These are phyloP conservation scores for Terrapene triunguis DNA, from an alignment of 2,113 vertebrate genomes.

Conservation along the genomic window DNA sequence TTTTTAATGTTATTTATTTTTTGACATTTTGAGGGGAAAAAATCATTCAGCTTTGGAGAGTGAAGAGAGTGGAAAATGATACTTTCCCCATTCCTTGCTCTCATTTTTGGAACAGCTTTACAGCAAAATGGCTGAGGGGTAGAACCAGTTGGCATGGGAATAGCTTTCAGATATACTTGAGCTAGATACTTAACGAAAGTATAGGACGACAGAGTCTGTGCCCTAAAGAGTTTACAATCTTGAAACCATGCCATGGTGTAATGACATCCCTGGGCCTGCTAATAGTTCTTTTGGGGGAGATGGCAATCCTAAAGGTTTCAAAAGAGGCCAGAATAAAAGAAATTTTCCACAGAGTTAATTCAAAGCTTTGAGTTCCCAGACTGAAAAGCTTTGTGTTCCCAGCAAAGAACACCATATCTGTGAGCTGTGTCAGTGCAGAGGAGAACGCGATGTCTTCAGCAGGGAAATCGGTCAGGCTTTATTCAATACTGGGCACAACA, in stretches of 20 bases:
- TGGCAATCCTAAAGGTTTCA: not conserved
- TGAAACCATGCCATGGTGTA: rapidly evolving
- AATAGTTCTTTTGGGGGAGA: rapidly evolving
- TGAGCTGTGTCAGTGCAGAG: not conserved
- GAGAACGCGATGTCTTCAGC: not conserved
- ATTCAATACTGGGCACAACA: not conserved
- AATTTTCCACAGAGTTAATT: not conserved
- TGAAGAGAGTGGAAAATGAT: rapidly evolving
- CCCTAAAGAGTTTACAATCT: not conserved
- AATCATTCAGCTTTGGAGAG: not conserved
- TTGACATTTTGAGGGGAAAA: constrained; percentile 6
- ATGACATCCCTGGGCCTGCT: not conserved
- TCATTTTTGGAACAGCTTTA: not conserved
- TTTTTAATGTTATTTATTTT: not conserved
- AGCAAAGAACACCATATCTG: not conserved
- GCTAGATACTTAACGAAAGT: not conserved
- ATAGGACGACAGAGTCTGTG: rapidly evolving
- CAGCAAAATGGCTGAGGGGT: not conserved
- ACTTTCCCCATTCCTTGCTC: not conserved
- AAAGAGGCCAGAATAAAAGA: not conserved
- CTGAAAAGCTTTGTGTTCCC: not conserved
- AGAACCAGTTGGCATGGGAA: not conserved
- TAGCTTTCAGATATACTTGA: not conserved
- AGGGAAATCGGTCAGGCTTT: not conserved
- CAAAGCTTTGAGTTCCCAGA: not conserved